A percentile compares a stretch with the other conserved stretches of the same genome.
These are phyloP conservation scores for Rhinolophus ferrumequinum DNA, from an alignment of 2,113 vertebrate species.

Conservation along the genomic window DNA sequence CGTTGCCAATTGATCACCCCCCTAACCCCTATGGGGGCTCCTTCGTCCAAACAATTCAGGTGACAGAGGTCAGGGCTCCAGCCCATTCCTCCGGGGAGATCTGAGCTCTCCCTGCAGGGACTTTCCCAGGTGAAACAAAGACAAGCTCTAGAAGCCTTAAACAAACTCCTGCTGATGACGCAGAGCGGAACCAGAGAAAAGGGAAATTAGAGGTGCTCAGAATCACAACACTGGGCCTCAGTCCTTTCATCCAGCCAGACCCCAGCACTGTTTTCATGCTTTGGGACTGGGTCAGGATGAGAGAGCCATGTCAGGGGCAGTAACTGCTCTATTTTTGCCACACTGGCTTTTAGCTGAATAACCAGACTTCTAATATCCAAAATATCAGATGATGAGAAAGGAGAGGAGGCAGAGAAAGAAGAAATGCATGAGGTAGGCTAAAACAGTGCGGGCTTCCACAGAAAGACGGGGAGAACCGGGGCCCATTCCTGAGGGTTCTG, in stretches of 20 bases:
- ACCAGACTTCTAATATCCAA: not conserved
- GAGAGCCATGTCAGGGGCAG: not conserved
- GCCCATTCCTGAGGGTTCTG: not conserved
- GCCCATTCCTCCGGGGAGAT: slow-evolving; percentile 66
- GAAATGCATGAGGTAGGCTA: not conserved
- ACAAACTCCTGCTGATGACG: slow-evolving; percentile 50
- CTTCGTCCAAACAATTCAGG: slow-evolving; percentile 76
- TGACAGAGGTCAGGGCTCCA: slow-evolving; percentile 75
- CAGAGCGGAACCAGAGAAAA: slow-evolving; percentile 45
- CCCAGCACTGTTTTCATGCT: not conserved
- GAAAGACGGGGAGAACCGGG: not conserved
- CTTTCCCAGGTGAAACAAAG: slow-evolving; percentile 81
- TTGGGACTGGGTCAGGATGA: not conserved
- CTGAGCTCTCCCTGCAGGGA: slow-evolving; percentile 58
- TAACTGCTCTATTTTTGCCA: not conserved
- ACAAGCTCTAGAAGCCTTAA: slow-evolving; percentile 42
- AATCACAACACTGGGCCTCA: slow-evolving; percentile 40
- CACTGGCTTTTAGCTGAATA: not conserved
- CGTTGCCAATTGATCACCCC: slow-evolving; percentile 79
- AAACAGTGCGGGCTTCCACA: not conserved
- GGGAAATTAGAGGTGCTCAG: slow-evolving; percentile 62
- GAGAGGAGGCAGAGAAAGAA: not conserved
- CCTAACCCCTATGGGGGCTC: slow-evolving; percentile 72
- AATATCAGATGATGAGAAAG: slow-evolving; percentile 7
- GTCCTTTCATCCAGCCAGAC: not conserved